phyloP scores from a whole-genome alignment of 2,113 vertebrate genomes.

The Helogale parvula region DNA sequence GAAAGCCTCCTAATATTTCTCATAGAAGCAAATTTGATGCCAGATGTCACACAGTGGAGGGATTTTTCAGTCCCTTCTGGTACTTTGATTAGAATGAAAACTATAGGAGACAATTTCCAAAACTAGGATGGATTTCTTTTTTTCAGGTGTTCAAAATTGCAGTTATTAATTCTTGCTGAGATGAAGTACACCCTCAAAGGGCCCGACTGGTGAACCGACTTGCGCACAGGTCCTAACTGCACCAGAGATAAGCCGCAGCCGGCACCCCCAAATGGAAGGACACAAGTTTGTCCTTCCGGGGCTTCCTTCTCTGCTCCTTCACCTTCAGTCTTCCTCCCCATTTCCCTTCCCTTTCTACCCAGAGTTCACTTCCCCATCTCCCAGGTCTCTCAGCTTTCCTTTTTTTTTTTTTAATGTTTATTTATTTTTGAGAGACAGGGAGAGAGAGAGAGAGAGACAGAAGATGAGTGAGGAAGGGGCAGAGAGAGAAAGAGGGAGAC shows the following conservation, averaged over 20 bases:
- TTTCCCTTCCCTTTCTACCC: neutral
- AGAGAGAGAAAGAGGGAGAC: too few relatives aligned
- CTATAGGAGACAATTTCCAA: neutral
- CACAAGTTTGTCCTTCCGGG: neutral
- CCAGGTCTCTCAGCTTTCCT: neutral
- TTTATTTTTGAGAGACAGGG: too few relatives aligned
- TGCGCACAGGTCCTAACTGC: neutral
- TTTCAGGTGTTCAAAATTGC: neutral
- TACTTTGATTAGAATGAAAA: neutral
- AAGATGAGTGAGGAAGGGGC: too few relatives aligned
- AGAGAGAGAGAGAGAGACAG: too few relatives aligned
- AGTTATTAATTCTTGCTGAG: neutral
- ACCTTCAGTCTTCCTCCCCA: neutral
- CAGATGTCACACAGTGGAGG: neutral
- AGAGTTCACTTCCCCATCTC: neutral
- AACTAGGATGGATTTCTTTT: neutral
- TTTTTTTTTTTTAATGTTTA: too few relatives aligned
- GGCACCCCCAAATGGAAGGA: fast-evolving
- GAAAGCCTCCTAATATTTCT: neutral
- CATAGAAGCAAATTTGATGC: neutral
- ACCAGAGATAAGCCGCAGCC: neutral
- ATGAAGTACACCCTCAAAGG: neutral
- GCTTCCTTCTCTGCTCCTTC: too few relatives aligned
- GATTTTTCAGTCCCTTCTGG: neutral
- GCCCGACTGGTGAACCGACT: neutral